Evolutionary conservation across 2,113 vertebrate genomes (phyloP), one percentile per base, ranked within the genome.

Genomic region (Monopterus albus): DNA sequence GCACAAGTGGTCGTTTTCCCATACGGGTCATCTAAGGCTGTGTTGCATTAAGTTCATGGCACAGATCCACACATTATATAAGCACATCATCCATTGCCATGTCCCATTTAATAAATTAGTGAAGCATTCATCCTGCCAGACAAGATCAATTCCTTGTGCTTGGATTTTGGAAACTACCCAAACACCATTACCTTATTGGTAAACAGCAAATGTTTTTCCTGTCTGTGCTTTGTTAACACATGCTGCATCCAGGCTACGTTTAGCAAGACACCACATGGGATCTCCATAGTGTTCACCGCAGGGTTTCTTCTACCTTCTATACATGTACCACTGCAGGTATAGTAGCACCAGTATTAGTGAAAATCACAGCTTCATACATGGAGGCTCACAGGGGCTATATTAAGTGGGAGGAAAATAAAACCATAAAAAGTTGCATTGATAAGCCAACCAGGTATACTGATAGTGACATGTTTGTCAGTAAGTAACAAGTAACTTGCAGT

Each of bases 81-180:
- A 87, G 66, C 64, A 45, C 45, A 38, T 67, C 57, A 88, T 82
- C 74, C 69, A 83, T 84, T 50, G 69, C 67, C 26, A 11, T 39
- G 49, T 76, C 70, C 60, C 53, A 77, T 81, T 87, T 72, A 74
- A 78, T 78, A 80, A 85, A 84, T 75, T 49, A 69, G 62, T 42
- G 35, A 76, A 85, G 69, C 55, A 38, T 56, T 68, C 50, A 80
- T 69, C 67, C 79, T 77, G 67, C 50, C 78, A 65, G 13, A 70
- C 3, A 45, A 67, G 49, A 74, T 67, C 11, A 63, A 83, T 72
- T 70, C 26, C 63, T 64, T 78, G 70, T 72, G 56, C 72, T 59
- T n/a, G 3, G 40, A 63, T 74, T 55, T 29, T 77, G 78, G 63
- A 52, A 53, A 74, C 31, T 20, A 50, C 23, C 71, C 68, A 82